Evolutionary conservation across 2,113 vertebrate genomes (phyloP).

Genomic region (Cardinalis cardinalis): DNA sequence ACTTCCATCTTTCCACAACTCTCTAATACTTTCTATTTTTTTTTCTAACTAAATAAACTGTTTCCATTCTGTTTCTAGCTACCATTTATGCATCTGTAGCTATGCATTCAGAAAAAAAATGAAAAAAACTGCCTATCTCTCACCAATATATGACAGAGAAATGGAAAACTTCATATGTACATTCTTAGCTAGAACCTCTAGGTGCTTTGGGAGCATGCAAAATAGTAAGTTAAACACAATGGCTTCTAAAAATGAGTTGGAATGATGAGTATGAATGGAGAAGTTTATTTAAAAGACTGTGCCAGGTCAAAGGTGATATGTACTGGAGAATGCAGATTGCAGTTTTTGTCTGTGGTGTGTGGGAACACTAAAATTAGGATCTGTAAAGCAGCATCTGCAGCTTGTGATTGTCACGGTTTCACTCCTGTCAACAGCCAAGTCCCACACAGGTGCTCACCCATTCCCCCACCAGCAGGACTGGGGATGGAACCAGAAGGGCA

Average conservation of each 20-base stretch:
- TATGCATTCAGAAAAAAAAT: neutral
- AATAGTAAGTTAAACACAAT: neutral
- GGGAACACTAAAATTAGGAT: neutral
- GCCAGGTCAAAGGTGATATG: neutral
- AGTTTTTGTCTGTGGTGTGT: neutral
- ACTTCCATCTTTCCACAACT: neutral
- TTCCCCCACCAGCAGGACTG: accelerated
- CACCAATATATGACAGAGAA: neutral
- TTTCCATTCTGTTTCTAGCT: neutral
- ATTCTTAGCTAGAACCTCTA: neutral
- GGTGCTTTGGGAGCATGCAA: neutral
- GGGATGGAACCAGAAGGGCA: neutral
- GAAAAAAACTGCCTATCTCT: neutral
- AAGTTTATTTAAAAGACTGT: neutral
- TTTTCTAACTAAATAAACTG: neutral
- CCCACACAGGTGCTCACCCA: accelerated
- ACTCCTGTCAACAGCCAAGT: neutral
- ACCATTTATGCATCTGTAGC: neutral
- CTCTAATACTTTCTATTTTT: neutral
- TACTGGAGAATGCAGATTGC: neutral
- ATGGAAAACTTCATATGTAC: neutral
- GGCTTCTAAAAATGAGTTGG: neutral
- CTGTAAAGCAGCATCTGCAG: neutral
- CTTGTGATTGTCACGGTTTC: neutral
- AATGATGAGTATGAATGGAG: neutral